Percentiles rank a stretch among this genome's conserved stretches.
phyloP scores from a whole-genome alignment of 2,113 vertebrate species.

The Tamias sibiricus region DNA sequence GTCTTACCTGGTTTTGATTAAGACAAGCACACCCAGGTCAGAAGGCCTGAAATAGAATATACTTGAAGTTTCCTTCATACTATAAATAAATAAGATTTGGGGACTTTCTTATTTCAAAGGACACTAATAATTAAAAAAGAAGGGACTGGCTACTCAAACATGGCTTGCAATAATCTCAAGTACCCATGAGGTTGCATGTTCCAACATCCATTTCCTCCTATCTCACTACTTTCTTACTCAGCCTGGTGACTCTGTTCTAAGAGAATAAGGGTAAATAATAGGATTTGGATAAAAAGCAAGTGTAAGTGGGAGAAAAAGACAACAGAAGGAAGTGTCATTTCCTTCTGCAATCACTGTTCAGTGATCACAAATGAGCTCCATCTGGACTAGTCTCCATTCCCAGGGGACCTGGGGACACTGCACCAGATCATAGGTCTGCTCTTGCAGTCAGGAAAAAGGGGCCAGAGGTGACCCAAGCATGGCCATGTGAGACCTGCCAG shows the following conservation, averaged over 20 bases:
- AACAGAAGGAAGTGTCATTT: not conserved
- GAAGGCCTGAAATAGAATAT: conserved; percentile 3
- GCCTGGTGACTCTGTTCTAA: not conserved
- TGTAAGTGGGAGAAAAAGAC: not conserved
- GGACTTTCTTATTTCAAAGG: not conserved
- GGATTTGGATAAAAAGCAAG: not conserved
- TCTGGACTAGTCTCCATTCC: accelerated
- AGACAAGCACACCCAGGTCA: not conserved
- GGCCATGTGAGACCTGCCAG: not conserved
- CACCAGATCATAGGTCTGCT: not conserved
- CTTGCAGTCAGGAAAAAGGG: not conserved
- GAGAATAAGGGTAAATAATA: not conserved
- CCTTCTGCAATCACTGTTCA: not conserved
- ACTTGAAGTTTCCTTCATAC: not conserved
- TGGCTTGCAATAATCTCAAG: not conserved
- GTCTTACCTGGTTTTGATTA: not conserved
- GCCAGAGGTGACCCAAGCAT: not conserved
- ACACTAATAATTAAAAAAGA: not conserved
- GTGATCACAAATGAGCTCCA: not conserved
- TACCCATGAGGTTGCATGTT: not conserved
- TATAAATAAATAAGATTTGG: not conserved
- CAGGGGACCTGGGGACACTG: too few species aligned
- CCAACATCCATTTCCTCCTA: not conserved
- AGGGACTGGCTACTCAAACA: not conserved
- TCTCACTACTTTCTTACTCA: not conserved